phyloP scores from a whole-genome alignment of 1,140 invertebrate genomes.

The Octopus sinensis region DNA sequence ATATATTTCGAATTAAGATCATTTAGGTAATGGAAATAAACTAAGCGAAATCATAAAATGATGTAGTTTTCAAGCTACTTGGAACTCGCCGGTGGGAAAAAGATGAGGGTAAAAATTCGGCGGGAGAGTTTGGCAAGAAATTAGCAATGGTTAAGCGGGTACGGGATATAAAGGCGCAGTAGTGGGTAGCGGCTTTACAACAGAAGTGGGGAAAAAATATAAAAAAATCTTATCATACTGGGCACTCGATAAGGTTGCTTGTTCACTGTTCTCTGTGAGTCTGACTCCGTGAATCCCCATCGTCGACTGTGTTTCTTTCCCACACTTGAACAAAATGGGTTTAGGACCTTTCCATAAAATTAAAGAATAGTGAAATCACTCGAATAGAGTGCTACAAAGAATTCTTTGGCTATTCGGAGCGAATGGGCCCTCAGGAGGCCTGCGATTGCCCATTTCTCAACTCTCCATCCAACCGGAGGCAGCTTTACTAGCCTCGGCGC shows the following conservation, averaged over 20 bases:
- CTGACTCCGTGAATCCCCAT: background rate
- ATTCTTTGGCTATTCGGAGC: background rate
- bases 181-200: background rate
- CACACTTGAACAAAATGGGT: conserved; percentile 6
- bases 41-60: background rate
- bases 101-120: background rate
- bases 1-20: background rate
- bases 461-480: background rate
- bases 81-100: background rate
- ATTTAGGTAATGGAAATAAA: background rate
- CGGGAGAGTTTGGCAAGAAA: background rate
- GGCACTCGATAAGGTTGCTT: background rate
- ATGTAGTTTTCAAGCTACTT: background rate
- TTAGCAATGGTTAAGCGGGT: background rate
- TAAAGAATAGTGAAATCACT: background rate
- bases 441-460: background rate
- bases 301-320: background rate
- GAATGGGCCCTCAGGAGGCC: conserved; percentile 5
- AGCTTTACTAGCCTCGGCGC: conserved; percentile 1
- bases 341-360: conserved; percentile 1
- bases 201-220: background rate
- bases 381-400: background rate
- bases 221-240: background rate
- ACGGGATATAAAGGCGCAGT: background rate
- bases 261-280: background rate